These are phyloP conservation scores for Pharmacophagus antenor DNA, from an alignment of 2,888 invertebrate species.

Conservation along the genomic window DNA sequence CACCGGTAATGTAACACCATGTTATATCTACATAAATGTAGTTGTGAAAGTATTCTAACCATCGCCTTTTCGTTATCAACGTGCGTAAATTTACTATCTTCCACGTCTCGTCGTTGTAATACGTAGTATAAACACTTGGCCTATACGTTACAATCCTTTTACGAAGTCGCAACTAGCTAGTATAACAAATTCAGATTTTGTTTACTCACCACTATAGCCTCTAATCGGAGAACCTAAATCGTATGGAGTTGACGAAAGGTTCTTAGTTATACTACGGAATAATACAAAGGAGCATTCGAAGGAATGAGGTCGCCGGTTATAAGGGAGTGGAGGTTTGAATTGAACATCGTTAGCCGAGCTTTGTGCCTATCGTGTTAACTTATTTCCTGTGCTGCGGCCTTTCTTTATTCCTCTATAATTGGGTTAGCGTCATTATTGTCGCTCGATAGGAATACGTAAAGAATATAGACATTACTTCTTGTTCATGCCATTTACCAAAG, in stretches of 20 bases:
- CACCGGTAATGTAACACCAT: too few species aligned
- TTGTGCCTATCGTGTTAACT: conserved; percentile 28
- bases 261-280: conserved; percentile 9
- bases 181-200: not conserved
- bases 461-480: not conserved
- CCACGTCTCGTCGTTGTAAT: too few species aligned
- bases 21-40: too few species aligned
- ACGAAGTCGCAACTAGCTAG: not conserved
- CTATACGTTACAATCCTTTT: not conserved
- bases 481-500: not conserved
- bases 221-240: conserved; percentile 13
- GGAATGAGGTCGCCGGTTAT: conserved; percentile 38
- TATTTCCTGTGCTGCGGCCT: conserved; percentile 26
- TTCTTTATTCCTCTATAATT: conserved; percentile 24
- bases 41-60: too few species aligned
- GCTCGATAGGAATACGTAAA: not conserved
- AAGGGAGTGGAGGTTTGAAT: conserved; percentile 28
- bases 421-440: conserved; percentile 23
- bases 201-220: not conserved
- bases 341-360: conserved; percentile 33
- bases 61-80: too few species aligned
- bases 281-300: conserved; percentile 27
- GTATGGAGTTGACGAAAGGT: conserved; percentile 7
- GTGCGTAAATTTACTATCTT: too few species aligned
- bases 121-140: too few species aligned